Base-by-base conservation (phyloP, 2,888 invertebrate species). In the Drosophila glabriapex region DNA sequence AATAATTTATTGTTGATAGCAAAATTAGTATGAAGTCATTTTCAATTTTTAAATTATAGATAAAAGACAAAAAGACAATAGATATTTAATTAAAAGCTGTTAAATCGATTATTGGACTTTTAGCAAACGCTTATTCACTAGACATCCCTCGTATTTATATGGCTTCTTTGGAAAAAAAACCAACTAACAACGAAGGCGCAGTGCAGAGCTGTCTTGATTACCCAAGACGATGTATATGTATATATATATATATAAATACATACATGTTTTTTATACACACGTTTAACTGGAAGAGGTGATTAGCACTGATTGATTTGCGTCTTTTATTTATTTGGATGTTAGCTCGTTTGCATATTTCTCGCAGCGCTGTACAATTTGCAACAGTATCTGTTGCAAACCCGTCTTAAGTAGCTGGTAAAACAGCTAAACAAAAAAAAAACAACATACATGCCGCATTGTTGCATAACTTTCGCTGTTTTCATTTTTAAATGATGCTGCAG, bases 251-350 rank as follows among this genome's bases (percentile, higher is more conserved):
- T 52, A 33, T 31, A 33, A 28, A 5, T 28, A 22, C 33, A 22
- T 67, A 43, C 61, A 41, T 59, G 49, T 41, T 53, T 59, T 54
- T 69, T 58, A 64, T 66, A 58, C 62, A 59, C 60, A 50, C 58
- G 61, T 60, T 64, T 59, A 31, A 56, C 54, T 70, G 50, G 28
- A 41, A n/a, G 31, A 31, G 56, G 76, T 80, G 77, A 83, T 90
- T 89, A 89, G 76, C 76, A 56, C 59, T 83, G 89, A 90, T 90
- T 87, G 84, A 89, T 86, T 87, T 86, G 67, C 65, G 75, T 10
- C 60, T 73, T 67, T 5, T 28, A 33, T 73, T 62, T 53, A 66
- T 71, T 52, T 56, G 35, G 29, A 37, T 71, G 52, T 67, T 60
- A 6, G 39, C 55, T 35, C 35, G 56, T 63, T 63, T 64, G 54